Conservation (phyloP, 2,888 invertebrate species). For the Epistrophella euchroma region DNA sequence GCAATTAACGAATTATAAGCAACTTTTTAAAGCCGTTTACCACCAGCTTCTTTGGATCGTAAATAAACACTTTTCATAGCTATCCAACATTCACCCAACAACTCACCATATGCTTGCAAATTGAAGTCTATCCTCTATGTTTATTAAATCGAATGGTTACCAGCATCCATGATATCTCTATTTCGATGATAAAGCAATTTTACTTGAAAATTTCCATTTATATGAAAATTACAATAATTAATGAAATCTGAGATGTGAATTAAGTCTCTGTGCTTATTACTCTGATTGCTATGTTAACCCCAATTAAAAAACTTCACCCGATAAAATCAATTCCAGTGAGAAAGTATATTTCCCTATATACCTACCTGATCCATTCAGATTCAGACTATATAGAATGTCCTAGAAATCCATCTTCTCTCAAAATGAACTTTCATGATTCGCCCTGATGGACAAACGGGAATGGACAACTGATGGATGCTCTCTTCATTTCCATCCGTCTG, state of each 20-base stretch:
- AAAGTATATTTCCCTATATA: constrained; percentile 18
- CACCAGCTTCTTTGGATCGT: neutral
- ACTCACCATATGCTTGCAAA: neutral
- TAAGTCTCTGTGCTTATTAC: constrained; percentile 5
- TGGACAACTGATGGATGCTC: constrained; percentile 18
- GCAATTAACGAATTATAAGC: neutral
- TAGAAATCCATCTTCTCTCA: constrained; percentile 19
- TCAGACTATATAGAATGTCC: neutral
- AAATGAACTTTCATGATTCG: constrained; percentile 44
- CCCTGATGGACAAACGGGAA: neutral
- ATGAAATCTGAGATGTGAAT: constrained; percentile 9
- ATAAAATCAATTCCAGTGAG: constrained; percentile 15
- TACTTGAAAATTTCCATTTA: constrained; percentile 29
- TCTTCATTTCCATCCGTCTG: constrained; percentile 5
- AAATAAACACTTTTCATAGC: constrained; percentile 2
- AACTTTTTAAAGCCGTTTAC: neutral
- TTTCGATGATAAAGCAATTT: neutral
- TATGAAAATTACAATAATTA: constrained; percentile 37
- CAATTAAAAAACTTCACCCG: constrained; percentile 51
- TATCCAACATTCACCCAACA: constrained; percentile 12
- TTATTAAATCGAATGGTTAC: constrained; percentile 7
- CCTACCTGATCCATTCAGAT: neutral
- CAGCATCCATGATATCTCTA: neutral
- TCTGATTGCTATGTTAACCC: constrained; percentile 37
- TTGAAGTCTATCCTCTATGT: constrained; percentile 4